Evolutionary conservation across 2,113 vertebrate genomes (phyloP).

Genomic region (Tragelaphus scriptus): DNA sequence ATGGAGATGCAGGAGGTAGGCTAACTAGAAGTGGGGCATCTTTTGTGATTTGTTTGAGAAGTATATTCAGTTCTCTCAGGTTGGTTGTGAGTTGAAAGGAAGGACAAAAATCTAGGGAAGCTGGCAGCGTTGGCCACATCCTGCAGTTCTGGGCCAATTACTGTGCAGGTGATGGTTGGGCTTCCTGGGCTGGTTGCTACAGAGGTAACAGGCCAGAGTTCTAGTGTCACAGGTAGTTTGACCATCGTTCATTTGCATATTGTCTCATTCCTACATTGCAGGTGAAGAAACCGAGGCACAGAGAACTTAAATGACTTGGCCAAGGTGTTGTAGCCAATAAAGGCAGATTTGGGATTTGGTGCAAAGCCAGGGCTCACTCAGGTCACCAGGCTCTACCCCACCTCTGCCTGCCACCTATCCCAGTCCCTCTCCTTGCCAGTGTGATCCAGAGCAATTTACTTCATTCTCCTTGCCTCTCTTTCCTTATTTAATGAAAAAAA

Average conservation of each 20-base stretch:
- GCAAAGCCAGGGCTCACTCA: not conserved
- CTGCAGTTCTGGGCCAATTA: not conserved
- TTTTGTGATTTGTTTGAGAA: not conserved
- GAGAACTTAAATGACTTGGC: not conserved
- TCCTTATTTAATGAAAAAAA: not conserved
- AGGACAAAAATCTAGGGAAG: not conserved
- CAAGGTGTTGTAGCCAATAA: not conserved
- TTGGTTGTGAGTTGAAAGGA: not conserved
- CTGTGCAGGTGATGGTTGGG: not conserved
- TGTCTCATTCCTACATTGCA: not conserved
- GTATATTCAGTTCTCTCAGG: not conserved
- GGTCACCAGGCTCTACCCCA: fast-evolving
- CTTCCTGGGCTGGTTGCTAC: no score
- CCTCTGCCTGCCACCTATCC: not conserved
- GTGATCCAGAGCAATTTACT: not conserved
- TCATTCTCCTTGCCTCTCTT: not conserved
- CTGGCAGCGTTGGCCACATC: not conserved
- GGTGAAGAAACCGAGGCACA: not conserved
- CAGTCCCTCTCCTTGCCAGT: not conserved
- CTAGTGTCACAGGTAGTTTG: not conserved
- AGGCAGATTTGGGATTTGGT: not conserved
- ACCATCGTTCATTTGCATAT: fast-evolving
- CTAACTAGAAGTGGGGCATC: not conserved
- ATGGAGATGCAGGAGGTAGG: not conserved
- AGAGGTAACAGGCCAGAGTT: not conserved